Percentiles rank a stretch among this genome's conserved stretches.
Conservation (phyloP, 2,888 invertebrate species). For the Dryocosmus kuriphilus region DNA sequence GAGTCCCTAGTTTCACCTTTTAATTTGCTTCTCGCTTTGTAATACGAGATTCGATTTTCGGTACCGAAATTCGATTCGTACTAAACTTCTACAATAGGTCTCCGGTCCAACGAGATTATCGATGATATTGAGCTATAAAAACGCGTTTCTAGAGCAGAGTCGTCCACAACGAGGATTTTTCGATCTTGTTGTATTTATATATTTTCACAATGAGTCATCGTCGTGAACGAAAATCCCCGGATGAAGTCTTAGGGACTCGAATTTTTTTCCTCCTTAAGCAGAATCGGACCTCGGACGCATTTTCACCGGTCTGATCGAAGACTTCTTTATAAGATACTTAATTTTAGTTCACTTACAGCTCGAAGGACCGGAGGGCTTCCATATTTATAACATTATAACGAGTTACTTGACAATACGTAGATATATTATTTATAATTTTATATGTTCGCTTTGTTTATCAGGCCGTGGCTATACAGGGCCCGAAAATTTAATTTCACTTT, state of each 20-base stretch:
- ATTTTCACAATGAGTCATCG: slow-evolving; percentile 9
- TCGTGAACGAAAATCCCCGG: neutral
- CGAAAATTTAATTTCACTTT: slow-evolving; percentile 70
- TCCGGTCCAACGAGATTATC: slow-evolving; percentile 58
- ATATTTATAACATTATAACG: slow-evolving; percentile 70
- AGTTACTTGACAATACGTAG: slow-evolving; percentile 67
- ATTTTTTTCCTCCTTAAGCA: slow-evolving; percentile 14
- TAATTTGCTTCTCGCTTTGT: slow-evolving; percentile 2
- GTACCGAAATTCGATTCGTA: slow-evolving; percentile 50
- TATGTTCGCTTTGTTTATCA: slow-evolving; percentile 66
- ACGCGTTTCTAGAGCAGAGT: slow-evolving; percentile 10
- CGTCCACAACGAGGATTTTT: slow-evolving; percentile 15
- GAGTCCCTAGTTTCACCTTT: slow-evolving; percentile 27
- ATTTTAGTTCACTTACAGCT: slow-evolving; percentile 43
- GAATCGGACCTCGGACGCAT: slow-evolving; percentile 17
- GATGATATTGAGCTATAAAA: slow-evolving; percentile 51
- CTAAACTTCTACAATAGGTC: slow-evolving; percentile 59
- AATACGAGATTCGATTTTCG: slow-evolving; percentile 21
- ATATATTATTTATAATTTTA: slow-evolving; percentile 64
- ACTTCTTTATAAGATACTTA: slow-evolving; percentile 22
- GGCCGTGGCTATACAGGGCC: slow-evolving; percentile 78
- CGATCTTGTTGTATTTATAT: slow-evolving; percentile 6
- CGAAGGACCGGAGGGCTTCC: slow-evolving; percentile 54
- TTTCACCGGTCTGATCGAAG: neutral
- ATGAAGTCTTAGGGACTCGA: slow-evolving; percentile 27